Conservation (phyloP, 2,888 invertebrate species). For the Ceriagrion tenellum region DNA sequence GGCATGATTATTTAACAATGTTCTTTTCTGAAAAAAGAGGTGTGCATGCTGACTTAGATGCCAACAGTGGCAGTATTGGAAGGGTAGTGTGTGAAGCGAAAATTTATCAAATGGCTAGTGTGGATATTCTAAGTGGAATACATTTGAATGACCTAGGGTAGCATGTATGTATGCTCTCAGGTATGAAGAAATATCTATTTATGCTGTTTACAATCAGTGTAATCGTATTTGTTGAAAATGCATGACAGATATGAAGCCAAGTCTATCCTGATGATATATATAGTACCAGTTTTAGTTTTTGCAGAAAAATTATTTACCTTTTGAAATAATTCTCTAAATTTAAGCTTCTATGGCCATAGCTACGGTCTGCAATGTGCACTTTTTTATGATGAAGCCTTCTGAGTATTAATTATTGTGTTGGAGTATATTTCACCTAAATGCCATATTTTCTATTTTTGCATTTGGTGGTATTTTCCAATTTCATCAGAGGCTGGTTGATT, state of each 20-base stretch:
- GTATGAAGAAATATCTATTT: not conserved
- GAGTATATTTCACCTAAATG: not conserved
- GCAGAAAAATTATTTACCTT: not conserved
- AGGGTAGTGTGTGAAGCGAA: not conserved
- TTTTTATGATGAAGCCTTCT: not conserved
- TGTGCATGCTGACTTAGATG: not conserved
- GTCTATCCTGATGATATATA: not conserved
- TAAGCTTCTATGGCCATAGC: not conserved
- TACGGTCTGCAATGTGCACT: not conserved
- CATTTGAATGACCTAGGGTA: not conserved
- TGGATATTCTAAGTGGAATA: not conserved
- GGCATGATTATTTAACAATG: not conserved
- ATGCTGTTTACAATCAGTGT: not conserved
- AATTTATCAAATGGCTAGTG: not conserved
- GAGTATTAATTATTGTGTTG: not conserved
- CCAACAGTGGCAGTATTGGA: not conserved
- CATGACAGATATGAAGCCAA: not conserved
- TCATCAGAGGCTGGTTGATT: not conserved
- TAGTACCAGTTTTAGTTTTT: not conserved
- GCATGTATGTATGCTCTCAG: not conserved
- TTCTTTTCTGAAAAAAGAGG: not conserved
- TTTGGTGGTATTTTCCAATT: not conserved
- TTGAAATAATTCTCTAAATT: not conserved
- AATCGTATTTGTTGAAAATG: not conserved
- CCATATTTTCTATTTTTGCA: slow-evolving; percentile 1